Conservation (phyloP, 2,888 invertebrate species). For the Neoascia interrupta region DNA sequence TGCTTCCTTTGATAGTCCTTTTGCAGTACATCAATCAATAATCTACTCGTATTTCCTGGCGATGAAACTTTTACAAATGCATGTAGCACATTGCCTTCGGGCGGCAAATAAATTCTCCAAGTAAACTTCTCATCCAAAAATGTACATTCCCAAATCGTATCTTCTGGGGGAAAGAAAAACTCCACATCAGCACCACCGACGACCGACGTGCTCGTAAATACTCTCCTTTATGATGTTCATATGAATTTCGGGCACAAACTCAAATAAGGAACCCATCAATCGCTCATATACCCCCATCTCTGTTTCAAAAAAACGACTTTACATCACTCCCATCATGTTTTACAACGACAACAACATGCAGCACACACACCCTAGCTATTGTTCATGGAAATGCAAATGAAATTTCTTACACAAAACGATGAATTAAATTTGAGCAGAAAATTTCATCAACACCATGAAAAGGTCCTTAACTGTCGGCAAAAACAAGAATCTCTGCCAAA, state of each 20-base stretch:
- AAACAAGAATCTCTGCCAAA: background rate
- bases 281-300: slow-evolving; percentile 4
- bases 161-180: too few relatives aligned
- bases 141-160: too few relatives aligned
- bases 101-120: too few relatives aligned
- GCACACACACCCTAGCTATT: background rate
- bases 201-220: too few relatives aligned
- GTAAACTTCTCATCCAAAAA: too few relatives aligned
- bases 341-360: background rate
- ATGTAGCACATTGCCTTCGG: too few relatives aligned
- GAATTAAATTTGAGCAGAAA: slow-evolving; percentile 56
- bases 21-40: too few relatives aligned
- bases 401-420: slow-evolving; percentile 19
- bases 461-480: slow-evolving; percentile 1
- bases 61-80: too few relatives aligned
- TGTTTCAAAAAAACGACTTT: background rate
- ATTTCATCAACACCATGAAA: slow-evolving; percentile 38
- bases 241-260: slow-evolving; percentile 22
- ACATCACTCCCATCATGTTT: background rate
- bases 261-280: slow-evolving; percentile 25
- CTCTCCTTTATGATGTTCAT: background rate
- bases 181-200: too few relatives aligned
- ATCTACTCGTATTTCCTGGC: too few relatives aligned
- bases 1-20: too few relatives aligned
- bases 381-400: slow-evolving; percentile 21